Percentiles rank a stretch among this genome's conserved stretches.
These are phyloP conservation scores for Pandemis cinnamomeana DNA, from an alignment of 2,888 invertebrate genomes.

Conservation along the genomic window DNA sequence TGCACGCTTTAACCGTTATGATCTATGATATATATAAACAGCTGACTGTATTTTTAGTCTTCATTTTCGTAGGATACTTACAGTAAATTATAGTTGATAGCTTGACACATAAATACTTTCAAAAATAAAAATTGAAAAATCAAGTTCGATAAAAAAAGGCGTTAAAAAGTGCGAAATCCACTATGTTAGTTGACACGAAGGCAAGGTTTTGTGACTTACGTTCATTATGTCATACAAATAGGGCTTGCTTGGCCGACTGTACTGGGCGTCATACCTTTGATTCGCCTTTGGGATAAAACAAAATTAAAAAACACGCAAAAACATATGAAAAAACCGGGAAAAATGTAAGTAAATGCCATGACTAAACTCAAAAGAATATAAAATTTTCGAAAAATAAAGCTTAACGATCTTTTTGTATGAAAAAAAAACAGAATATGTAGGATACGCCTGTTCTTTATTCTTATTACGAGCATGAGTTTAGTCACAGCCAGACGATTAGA, in stretches of 20 bases:
- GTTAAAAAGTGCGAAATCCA: conserved; percentile 5
- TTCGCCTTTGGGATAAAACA: conserved; percentile 67
- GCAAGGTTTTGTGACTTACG: conserved; percentile 62
- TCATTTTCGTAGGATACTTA: too few species aligned
- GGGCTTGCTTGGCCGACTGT: conserved; percentile 66
- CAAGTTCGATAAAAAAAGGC: not conserved
- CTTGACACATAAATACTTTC: too few species aligned
- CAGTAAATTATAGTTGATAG: too few species aligned
- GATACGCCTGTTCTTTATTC: too few species aligned
- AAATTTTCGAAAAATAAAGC: too few species aligned
- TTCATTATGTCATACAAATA: conserved; percentile 75
- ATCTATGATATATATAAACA: too few species aligned
- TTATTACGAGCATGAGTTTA: too few species aligned
- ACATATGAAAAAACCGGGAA: not conserved
- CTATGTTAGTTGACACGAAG: conserved; percentile 26
- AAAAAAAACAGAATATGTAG: too few species aligned
- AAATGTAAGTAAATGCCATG: not conserved
- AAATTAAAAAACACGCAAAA: conserved; percentile 45
- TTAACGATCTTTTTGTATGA: too few species aligned
- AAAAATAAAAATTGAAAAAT: not conserved
- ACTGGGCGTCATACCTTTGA: conserved; percentile 74
- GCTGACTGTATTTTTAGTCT: too few species aligned
- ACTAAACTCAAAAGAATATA: not conserved
- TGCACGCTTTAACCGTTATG: too few species aligned
- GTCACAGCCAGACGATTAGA: too few species aligned